Evolutionary conservation across 2,113 vertebrate species (phyloP).

Genomic region (Bos javanicus): DNA sequence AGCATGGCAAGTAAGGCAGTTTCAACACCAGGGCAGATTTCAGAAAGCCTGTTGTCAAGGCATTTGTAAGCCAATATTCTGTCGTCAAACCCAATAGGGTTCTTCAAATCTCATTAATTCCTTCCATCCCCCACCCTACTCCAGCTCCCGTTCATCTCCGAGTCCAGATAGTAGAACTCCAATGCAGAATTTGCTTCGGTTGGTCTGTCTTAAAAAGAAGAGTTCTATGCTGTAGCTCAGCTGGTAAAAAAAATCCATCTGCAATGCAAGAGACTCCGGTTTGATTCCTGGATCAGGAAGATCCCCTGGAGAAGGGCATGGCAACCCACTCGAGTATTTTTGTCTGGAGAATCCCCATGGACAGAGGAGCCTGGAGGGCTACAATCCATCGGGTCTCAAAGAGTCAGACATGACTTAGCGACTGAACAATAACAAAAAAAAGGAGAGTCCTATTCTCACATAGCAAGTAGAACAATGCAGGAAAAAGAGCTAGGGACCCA

Average conservation of each 20-base stretch:
- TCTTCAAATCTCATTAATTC: not conserved
- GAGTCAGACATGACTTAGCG: not conserved
- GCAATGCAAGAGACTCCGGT: not conserved
- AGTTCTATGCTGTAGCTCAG: not conserved
- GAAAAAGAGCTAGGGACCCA: not conserved
- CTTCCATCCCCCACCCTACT: rapidly evolving
- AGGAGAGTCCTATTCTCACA: not conserved
- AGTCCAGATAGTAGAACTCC: not conserved
- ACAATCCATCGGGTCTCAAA: not conserved
- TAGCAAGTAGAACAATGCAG: rapidly evolving
- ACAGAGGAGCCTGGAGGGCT: not conserved
- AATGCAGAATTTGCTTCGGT: not conserved
- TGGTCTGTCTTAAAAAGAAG: not conserved
- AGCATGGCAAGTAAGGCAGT: not conserved
- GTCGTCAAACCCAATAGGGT: not conserved
- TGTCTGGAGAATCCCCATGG: not conserved
- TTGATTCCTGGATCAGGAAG: not conserved
- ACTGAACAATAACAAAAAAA: not conserved
- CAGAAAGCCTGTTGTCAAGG: not conserved
- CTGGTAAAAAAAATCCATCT: not conserved
- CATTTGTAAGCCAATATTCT: not conserved
- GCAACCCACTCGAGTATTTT: not conserved
- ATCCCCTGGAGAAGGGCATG: not conserved
- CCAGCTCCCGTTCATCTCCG: rapidly evolving
- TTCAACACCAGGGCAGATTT: not conserved